phyloP scores from a whole-genome alignment of 37 sponge, comb jelly and placozoan genomes.

The Cliona cf. orientalis region DNA sequence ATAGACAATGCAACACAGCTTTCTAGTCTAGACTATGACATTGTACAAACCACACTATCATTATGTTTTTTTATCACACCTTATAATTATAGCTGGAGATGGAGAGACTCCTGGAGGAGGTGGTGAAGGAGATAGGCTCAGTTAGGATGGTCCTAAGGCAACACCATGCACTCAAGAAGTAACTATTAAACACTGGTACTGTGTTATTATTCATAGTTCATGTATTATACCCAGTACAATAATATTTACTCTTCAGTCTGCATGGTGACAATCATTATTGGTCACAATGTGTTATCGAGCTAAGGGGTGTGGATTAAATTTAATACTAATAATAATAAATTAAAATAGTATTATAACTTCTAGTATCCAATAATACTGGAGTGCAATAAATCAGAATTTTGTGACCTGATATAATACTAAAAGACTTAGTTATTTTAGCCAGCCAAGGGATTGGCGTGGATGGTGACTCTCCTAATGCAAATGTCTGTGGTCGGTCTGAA shows the following conservation, averaged over 20 bases:
- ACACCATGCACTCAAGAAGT: slow-evolving; percentile 37
- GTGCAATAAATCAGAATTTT: neutral
- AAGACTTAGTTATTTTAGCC: slow-evolving; percentile 18
- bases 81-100: slow-evolving; percentile 30
- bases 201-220: neutral
- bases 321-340: neutral
- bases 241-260: neutral
- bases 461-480: slow-evolving; percentile 86
- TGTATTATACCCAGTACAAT: neutral
- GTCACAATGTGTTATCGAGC: neutral
- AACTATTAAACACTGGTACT: neutral
- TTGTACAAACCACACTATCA: neutral
- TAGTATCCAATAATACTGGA: neutral
- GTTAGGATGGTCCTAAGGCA: slow-evolving; percentile 49
- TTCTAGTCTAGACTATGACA: neutral
- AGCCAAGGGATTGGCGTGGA: slow-evolving; percentile 98
- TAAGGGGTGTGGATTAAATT: neutral
- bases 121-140: slow-evolving; percentile 57
- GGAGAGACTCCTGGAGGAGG: slow-evolving; percentile 50
- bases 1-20: too few relatives aligned
- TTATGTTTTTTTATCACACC: neutral
- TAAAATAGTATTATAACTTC: neutral
- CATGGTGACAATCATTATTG: neutral
- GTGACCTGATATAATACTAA: neutral
- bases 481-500: slow-evolving; percentile 89